Evolutionary conservation across 1,140 invertebrate genomes (phyloP), one percentile per base, ranked within the genome.

Genomic region (Delia radicum): DNA sequence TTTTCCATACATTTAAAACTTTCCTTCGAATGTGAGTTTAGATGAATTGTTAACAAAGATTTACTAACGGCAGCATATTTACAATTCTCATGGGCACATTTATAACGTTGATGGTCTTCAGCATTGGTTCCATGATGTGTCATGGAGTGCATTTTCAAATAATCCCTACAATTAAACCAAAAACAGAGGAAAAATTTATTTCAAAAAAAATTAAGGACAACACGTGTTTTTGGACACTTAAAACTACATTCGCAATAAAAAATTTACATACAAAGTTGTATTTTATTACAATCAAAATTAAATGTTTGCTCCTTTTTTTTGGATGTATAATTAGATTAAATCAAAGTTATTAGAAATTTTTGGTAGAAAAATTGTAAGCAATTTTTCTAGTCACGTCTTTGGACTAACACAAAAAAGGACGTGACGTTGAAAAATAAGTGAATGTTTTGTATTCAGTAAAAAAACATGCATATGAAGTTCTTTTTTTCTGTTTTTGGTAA

Each of bases 21-120:
- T n/a, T 79, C 80, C 55, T 81, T 42, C 18, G 80, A 77, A 74
- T 84, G 83, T 1, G 83, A 84, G 37, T 74, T 42, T 13, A 80
- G 31, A 33, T 84, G 83, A 21, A 46, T 79, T 10, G 79, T 82
- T 0, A 84, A 77, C 26, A 73, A 74, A 62, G 81, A 79, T 7
- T 74, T 65, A 3, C 62, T 82, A 6, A 77, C 33, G 0, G 81
- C 78, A 0, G 78, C 76, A 78, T 81, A 84, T 0, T 77, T 62
- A 10, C 83, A 84, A 55, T 73, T 69, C 42, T 79, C 69, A 21
- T 76, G 26, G 33, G 79, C 61, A 31, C 83, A 84, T 4, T 42
- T 72, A 46, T 77, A 79, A 1, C 18, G 18, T 18, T 8, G 48
- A 24, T 6, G 48, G 5, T 55, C 13, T 46, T 48, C 42, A 46